Percentiles rank a stretch among this genome's conserved stretches.
Conservation (phyloP, 2,888 invertebrate species). For the Drosophila rellima region DNA sequence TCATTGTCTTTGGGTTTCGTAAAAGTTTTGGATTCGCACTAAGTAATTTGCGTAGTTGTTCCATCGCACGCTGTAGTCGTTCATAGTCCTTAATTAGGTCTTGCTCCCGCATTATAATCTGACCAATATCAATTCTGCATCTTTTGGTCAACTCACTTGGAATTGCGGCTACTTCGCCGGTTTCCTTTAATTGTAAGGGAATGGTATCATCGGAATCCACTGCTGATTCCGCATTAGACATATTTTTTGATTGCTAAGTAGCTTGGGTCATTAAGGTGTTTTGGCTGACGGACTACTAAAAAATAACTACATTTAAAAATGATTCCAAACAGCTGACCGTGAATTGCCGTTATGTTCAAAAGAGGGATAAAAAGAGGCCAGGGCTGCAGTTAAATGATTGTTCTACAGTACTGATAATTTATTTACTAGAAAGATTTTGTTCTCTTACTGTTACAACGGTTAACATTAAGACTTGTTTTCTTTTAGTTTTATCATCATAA, state of each 20-base stretch:
- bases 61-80: neutral
- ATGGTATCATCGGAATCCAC: slow-evolving; percentile 1
- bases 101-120: neutral
- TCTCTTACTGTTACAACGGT: neutral
- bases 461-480: neutral
- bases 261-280: neutral
- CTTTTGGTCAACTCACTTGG: neutral
- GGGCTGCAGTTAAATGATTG: no score
- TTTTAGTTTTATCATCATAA: neutral
- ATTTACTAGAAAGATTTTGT: no score
- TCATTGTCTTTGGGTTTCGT: no score
- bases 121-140: neutral
- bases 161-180: neutral
- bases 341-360: slow-evolving; percentile 6
- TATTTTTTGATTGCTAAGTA: neutral
- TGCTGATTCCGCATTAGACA: neutral
- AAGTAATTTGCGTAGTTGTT: neutral
- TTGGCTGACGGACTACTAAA: neutral
- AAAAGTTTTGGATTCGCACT: neutral
- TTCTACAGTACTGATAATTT: neutral
- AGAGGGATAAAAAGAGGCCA: no score
- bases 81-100: neutral
- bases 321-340: neutral
- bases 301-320: neutral
- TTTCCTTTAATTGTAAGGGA: neutral